Evolutionary conservation across 2,888 invertebrate genomes (phyloP).

Genomic region (Trissonchulus latispiculum): DNA sequence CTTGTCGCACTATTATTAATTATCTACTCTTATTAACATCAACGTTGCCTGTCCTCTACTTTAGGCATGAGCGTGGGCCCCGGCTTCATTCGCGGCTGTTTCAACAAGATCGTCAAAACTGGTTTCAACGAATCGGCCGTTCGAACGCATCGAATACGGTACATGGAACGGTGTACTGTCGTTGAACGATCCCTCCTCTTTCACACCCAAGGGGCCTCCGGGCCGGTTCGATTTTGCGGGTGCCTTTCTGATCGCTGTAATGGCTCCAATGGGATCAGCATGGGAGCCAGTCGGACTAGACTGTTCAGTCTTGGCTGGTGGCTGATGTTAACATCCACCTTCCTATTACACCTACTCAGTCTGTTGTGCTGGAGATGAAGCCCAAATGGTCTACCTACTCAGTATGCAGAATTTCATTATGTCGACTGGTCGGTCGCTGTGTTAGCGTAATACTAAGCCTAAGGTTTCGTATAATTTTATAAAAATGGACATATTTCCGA

Average conservation of each 20-base stretch:
- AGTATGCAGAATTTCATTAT: too few species aligned
- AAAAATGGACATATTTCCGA: too few species aligned
- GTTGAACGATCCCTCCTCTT: neutral
- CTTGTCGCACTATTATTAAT: too few species aligned
- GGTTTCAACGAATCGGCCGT: constrained; percentile 20
- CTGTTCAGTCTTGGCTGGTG: neutral
- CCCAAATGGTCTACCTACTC: too few species aligned
- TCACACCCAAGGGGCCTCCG: neutral
- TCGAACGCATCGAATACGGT: constrained; percentile 11
- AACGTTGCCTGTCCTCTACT: too few species aligned
- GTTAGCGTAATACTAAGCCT: too few species aligned
- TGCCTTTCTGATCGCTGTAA: constrained; percentile 11
- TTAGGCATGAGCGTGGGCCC: constrained; percentile 6
- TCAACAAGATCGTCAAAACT: constrained; percentile 13
- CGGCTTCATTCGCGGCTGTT: constrained; percentile 23
- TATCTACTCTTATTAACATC: too few species aligned
- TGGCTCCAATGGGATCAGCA: neutral
- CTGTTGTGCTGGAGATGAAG: neutral
- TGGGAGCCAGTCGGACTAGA: neutral
- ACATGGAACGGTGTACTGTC: constrained; percentile 6
- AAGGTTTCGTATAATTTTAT: too few species aligned
- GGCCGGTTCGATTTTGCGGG: constrained; percentile 7
- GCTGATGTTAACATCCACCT: neutral
- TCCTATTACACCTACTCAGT: neutral
- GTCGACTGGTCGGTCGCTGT: too few species aligned